phyloP scores from a whole-genome alignment of 2,888 invertebrate genomes.

The Chirona hameri region DNA sequence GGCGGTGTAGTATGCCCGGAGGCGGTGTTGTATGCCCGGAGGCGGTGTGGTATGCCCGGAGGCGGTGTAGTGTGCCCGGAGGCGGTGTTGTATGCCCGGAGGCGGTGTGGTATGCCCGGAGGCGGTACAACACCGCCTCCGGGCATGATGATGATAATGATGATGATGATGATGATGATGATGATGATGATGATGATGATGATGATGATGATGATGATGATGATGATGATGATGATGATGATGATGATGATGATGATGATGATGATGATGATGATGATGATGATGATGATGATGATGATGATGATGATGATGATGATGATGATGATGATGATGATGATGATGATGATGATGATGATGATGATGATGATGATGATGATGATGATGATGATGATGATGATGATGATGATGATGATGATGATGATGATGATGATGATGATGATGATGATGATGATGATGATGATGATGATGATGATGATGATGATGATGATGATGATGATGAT shows the following conservation, averaged over 20 bases:
- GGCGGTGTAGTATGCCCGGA: too few relatives aligned
- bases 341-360: slow-evolving; percentile 22
- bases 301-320: slow-evolving; percentile 22
- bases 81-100: too few relatives aligned
- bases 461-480: slow-evolving; percentile 22
- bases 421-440: slow-evolving; percentile 22
- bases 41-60: too few relatives aligned
- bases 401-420: slow-evolving; percentile 22
- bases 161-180: slow-evolving; percentile 22
- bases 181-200: slow-evolving; percentile 22
- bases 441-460: slow-evolving; percentile 22
- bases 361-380: slow-evolving; percentile 22
- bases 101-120: too few relatives aligned
- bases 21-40: too few relatives aligned
- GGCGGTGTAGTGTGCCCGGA: too few relatives aligned
- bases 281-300: slow-evolving; percentile 22
- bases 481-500: slow-evolving; percentile 22
- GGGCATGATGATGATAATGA: not conserved
- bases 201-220: slow-evolving; percentile 22
- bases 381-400: slow-evolving; percentile 22
- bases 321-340: slow-evolving; percentile 22
- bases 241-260: slow-evolving; percentile 22
- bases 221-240: slow-evolving; percentile 22
- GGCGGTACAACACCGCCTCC: too few relatives aligned
- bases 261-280: slow-evolving; percentile 22